phyloP scores from a whole-genome alignment of 2,113 vertebrate species.

The Coturnix japonica region DNA sequence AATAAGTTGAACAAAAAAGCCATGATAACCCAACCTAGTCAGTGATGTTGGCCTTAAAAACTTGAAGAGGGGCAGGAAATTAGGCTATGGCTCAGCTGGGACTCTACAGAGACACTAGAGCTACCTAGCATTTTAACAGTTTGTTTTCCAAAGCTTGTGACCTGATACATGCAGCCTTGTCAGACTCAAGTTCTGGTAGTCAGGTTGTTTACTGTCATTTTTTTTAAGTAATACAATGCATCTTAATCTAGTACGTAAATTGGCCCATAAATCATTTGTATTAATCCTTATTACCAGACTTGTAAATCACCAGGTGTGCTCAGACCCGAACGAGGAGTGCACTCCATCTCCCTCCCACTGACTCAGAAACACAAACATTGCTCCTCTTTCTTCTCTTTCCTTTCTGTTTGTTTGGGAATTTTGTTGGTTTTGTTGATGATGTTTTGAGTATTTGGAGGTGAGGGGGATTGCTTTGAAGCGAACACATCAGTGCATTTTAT shows the following conservation, averaged over 20 bases:
- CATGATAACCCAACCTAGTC: not conserved
- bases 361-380: not conserved
- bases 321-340: not conserved
- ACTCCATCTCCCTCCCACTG: not conserved
- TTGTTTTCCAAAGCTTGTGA: not conserved
- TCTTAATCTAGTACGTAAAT: not conserved
- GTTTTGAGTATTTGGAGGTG: rapidly evolving
- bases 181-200: not conserved
- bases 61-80: not conserved
- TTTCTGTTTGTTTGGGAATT: not conserved
- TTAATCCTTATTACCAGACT: not conserved
- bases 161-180: not conserved
- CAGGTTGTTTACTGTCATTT: not conserved
- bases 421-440: not conserved
- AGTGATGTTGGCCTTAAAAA: not conserved
- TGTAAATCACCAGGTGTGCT: not conserved
- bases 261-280: not conserved
- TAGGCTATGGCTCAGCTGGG: slow-evolving; percentile 26
- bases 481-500: not conserved
- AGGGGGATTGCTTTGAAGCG: not conserved
- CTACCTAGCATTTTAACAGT: not conserved
- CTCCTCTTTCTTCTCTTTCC: not conserved
- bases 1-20: not conserved
- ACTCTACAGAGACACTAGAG: not conserved
- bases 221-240: not conserved